Conservation (phyloP, 2,797 vertebrate genomes). For the Diplodus sargus region DNA sequence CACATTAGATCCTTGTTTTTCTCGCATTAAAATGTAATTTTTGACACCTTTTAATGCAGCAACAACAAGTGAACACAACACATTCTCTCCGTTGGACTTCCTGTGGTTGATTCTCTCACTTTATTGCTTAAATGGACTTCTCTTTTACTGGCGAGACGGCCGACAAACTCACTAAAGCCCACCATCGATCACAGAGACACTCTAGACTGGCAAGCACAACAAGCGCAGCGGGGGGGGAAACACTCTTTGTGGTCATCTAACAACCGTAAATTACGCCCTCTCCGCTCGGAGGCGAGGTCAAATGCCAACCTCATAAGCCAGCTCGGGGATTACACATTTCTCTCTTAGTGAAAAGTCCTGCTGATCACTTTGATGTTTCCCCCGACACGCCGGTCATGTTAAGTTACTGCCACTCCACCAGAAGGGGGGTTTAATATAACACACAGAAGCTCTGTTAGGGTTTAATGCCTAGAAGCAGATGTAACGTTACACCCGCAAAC, state of each 20-base stretch:
- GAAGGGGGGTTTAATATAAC: background rate
- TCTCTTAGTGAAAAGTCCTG: constrained; percentile 25
- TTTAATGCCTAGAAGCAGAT: constrained; percentile 52
- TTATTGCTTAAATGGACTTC: constrained; percentile 28
- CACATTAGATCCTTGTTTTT: background rate
- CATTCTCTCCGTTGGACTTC: background rate
- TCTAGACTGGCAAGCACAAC: constrained; percentile 40
- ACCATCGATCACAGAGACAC: constrained; percentile 55
- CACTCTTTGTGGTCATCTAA: constrained; percentile 52
- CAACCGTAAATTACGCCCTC: constrained; percentile 60
- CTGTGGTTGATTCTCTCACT: constrained; percentile 1
- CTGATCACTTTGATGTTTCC: constrained; percentile 71
- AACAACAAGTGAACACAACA: background rate
- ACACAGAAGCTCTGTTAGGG: constrained; percentile 30
- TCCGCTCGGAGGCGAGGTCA: constrained; percentile 50
- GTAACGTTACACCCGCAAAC: constrained; percentile 30
- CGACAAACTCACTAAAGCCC: constrained; percentile 58
- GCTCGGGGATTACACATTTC: constrained; percentile 44
- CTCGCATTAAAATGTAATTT: background rate
- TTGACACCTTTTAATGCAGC: background rate
- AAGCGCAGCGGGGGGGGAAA: constrained; percentile 16
- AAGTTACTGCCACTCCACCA: constrained; percentile 42
- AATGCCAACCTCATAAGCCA: constrained; percentile 55
- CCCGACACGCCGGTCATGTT: constrained; percentile 42
- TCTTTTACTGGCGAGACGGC: constrained; percentile 28